A percentile compares a stretch with the other conserved stretches of the same genome.
These are phyloP conservation scores for Trachemys scripta DNA, from an alignment of 2,113 vertebrate species.

Conservation along the genomic window DNA sequence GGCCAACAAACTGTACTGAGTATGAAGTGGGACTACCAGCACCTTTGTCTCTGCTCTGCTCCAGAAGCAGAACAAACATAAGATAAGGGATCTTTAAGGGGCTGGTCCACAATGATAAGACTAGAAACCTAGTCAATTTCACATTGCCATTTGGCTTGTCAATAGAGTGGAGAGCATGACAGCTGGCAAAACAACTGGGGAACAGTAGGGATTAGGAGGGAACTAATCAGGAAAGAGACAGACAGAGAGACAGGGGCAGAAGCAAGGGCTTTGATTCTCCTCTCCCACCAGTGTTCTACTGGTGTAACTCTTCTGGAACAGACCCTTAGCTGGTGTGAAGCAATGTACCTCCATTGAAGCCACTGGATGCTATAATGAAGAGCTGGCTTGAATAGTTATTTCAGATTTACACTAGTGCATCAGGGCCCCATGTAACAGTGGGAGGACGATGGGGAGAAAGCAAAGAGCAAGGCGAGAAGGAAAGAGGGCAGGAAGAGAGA, in stretches of 20 bases:
- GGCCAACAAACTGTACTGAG: fast-evolving
- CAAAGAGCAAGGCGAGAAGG: neutral
- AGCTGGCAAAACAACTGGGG: neutral
- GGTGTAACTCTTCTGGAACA: neutral
- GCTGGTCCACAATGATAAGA: neutral
- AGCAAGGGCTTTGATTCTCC: neutral
- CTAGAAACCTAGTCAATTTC: neutral
- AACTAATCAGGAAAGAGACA: neutral
- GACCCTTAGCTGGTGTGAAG: neutral
- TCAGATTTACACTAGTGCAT: neutral
- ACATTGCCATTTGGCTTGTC: neutral
- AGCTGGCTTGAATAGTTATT: neutral
- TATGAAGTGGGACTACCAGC: neutral
- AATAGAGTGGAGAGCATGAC: neutral
- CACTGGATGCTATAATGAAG: neutral
- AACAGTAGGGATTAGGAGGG: neutral
- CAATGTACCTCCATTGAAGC: neutral
- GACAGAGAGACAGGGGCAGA: neutral
- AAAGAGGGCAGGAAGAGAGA: neutral
- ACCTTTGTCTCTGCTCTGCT: neutral
- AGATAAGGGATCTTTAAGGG: neutral
- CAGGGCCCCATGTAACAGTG: neutral
- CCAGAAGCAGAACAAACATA: neutral
- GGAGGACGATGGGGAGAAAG: neutral
- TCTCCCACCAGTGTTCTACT: neutral